phyloP scores from a whole-genome alignment of 1,140 invertebrate species.

The Heliconius nattereri region DNA sequence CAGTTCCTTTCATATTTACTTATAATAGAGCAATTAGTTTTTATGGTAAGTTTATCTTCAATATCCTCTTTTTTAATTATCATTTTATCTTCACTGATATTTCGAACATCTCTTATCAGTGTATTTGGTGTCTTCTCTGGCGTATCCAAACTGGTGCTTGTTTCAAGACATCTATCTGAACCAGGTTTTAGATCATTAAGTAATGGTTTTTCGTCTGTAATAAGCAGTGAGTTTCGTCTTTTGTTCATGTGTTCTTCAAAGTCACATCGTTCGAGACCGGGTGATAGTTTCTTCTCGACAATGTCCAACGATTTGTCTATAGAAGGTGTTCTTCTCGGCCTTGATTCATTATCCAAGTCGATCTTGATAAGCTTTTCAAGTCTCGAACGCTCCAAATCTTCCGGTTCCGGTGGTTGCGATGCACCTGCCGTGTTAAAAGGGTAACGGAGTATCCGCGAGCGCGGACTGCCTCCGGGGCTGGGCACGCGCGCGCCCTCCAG shows the following conservation, averaged over 20 bases:
- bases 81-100: slow-evolving; percentile 31
- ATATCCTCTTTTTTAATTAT: slow-evolving; percentile 35
- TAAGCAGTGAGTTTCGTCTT: slow-evolving; percentile 31
- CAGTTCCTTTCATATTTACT: slow-evolving; percentile 36
- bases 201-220: neutral
- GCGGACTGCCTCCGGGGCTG: slow-evolving; percentile 64
- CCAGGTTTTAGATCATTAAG: neutral
- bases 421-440: slow-evolving; percentile 83
- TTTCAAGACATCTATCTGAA: slow-evolving; percentile 4
- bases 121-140: slow-evolving; percentile 3
- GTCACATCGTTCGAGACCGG: slow-evolving; percentile 30
- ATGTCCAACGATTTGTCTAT: slow-evolving; percentile 48
- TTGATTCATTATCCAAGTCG: slow-evolving; percentile 55
- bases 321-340: slow-evolving; percentile 60
- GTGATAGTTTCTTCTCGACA: slow-evolving; percentile 40
- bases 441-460: slow-evolving; percentile 87
- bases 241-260: slow-evolving; percentile 33
- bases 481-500: slow-evolving; percentile 88
- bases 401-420: slow-evolving; percentile 66
- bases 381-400: slow-evolving; percentile 72
- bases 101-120: slow-evolving; percentile 32
- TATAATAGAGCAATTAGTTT: slow-evolving; percentile 32
- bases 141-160: neutral
- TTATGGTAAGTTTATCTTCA: slow-evolving; percentile 28
- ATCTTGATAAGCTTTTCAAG: slow-evolving; percentile 51